Base-by-base conservation (phyloP, 1,140 invertebrate species). In the Prorops nasuta region DNA sequence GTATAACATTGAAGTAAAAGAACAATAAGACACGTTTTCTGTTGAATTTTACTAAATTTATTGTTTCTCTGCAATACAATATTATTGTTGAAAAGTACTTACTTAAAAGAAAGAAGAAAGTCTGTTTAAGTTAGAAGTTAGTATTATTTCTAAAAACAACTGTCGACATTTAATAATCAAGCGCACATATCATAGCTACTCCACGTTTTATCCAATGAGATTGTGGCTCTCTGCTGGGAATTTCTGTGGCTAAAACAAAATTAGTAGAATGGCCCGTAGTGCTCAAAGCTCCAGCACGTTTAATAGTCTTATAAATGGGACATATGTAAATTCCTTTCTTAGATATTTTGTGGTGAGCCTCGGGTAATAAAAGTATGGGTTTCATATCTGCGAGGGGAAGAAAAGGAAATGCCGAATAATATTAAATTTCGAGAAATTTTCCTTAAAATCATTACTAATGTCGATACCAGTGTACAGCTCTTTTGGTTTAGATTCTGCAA, bases 191-290 rank as follows among this genome's bases (percentile, higher is more conserved):
- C 9, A 90, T 62, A 0, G 89, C 89, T 0, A 89, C 86, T 1
- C 89, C 89, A 28, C 88, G 70, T 67, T 89, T 88, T 35, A 90
- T 86, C 89, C 89, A 92, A 60, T 91, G 87, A 19, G 78, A 67
- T 47, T 84, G 79, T 0, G 79, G 71, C 56, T 83, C 76, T 15
- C 80, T 66, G 2, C 82, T 85, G 1, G 84, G 80, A 19, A 92
- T 73, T 50, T 85, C 82, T 39, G 90, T 83, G 10, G 84, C 79
- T 47, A 91, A 68, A 12, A 92, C 86, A 69, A 87, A 91, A 74
- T 92, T 91, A 3, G 88, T 90, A 1, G 88, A 90, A 69, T 91
- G 84, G 17, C 88, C 82, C n/a, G 88, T 84, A n/a, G 89, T 88
- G 44, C 87, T 86, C 46, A 91, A 61, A n/a, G 80, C 81, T 44